Base-by-base conservation (phyloP, 2,888 invertebrate genomes). In the Eristalis intricaria region DNA sequence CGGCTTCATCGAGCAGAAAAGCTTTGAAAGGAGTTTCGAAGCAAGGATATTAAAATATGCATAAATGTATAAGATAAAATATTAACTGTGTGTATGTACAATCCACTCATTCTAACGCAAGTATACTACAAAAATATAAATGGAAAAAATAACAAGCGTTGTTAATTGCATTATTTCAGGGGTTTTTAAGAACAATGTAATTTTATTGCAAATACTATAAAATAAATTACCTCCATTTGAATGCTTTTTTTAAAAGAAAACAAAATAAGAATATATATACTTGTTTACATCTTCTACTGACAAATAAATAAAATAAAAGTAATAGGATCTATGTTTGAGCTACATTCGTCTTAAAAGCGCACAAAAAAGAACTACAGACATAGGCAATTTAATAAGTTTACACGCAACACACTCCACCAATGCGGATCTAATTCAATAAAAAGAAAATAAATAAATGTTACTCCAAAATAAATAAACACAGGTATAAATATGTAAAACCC, bases 181-280 rank as follows among this genome's bases (percentile, higher is more conserved):
- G 19, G 7, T 65, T 81, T 69, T 74, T 75, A 69, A 81, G 69
- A 64, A 69, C 75, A 69, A 75, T 75, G 68, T 74, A 63, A 80
- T 74, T 73, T 61, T 40, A 61, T 56, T 66, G 66, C 61, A 63
- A 26, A 50, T 26, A 71, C 35, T 60, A 38, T 77, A 23, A 68
- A 63, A 32, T 32, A 82, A 78, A 63, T 66, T 83, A 83, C 86
- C 86, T 86, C 81, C 83, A 83, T 78, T 75, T 70, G 71, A 85
- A 83, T 65, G 78, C 78, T 78, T 82, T 22, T 22, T 8, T 32
- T 10, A 1, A 22, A 8, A 5, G 0, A 64, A 65, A 38, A 26
- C 26, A 2, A 56, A 63, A 56, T 50, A 13, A 23, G 58, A 29
- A 40, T 64, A 61, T 65, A 82, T 64, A 74, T 86, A 86, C 79